Conservation (phyloP, 2,113 vertebrate genomes). For the Otolemur garnettii region DNA sequence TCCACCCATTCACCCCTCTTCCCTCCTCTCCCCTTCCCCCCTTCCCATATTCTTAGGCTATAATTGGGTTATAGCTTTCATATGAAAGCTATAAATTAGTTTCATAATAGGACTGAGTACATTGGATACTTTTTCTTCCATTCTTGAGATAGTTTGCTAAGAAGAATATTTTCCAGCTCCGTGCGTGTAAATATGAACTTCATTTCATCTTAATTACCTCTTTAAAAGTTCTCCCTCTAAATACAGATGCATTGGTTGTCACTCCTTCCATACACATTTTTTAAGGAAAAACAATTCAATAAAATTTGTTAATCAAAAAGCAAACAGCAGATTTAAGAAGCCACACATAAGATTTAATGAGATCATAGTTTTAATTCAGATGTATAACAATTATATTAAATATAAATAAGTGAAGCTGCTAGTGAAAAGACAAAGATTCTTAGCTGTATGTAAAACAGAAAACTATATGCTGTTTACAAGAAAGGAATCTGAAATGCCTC, state of each 20-base stretch:
- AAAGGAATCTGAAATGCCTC: background rate
- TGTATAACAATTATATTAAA: background rate
- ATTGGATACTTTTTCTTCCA: no score
- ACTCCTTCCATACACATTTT: background rate
- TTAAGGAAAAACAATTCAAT: background rate
- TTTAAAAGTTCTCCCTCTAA: background rate
- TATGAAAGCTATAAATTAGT: no score
- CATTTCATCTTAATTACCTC: background rate
- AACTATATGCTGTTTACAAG: background rate
- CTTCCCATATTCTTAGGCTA: no score
- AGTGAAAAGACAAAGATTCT: background rate
- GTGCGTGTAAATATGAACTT: no score
- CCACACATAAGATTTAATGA: background rate
- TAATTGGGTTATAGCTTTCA: no score
- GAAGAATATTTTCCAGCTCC: no score
- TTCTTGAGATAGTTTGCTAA: no score
- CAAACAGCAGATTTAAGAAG: background rate
- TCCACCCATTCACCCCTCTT: no score
- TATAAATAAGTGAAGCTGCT: background rate
- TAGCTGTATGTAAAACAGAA: background rate
- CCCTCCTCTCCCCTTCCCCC: no score
- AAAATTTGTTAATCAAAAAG: no score
- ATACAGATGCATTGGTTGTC: background rate
- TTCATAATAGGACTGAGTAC: no score
- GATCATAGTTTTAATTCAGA: constrained; percentile 9